Evolutionary conservation across 2,113 vertebrate species (phyloP).

Genomic region (Anser cygnoides): DNA sequence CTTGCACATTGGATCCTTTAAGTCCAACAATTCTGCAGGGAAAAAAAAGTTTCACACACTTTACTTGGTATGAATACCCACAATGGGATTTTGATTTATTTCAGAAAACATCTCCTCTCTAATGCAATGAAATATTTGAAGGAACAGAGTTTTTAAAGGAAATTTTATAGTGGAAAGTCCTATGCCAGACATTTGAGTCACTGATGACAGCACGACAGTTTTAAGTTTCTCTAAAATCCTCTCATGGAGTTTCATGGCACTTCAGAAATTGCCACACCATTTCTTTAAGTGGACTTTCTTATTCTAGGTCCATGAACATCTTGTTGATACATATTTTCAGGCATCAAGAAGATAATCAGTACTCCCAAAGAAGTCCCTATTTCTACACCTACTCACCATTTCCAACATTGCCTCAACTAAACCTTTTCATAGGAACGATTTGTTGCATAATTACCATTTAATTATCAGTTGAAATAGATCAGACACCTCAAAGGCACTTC

Average conservation of each 20-base stretch:
- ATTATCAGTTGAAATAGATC: constrained; percentile 28
- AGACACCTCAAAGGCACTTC: constrained; percentile 26
- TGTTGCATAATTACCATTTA: constrained; percentile 34
- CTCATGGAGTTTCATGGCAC: background rate
- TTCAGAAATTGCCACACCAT: background rate
- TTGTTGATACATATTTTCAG: background rate
- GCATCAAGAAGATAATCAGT: background rate
- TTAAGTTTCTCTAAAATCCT: background rate
- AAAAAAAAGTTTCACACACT: background rate
- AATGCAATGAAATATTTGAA: background rate
- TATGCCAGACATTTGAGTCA: background rate
- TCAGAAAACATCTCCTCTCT: background rate
- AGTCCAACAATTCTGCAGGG: background rate
- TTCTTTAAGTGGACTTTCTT: background rate
- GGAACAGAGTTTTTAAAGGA: background rate
- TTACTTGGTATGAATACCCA: background rate
- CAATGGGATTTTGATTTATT: background rate
- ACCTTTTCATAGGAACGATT: background rate
- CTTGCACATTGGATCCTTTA: background rate
- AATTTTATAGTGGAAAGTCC: background rate
- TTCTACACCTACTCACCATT: background rate
- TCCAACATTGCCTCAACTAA: background rate
- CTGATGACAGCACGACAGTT: background rate
- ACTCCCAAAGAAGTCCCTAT: background rate
- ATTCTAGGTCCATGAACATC: background rate